Conservation (phyloP, 2,888 invertebrate genomes). For the Tenthredo scrophulariae region DNA sequence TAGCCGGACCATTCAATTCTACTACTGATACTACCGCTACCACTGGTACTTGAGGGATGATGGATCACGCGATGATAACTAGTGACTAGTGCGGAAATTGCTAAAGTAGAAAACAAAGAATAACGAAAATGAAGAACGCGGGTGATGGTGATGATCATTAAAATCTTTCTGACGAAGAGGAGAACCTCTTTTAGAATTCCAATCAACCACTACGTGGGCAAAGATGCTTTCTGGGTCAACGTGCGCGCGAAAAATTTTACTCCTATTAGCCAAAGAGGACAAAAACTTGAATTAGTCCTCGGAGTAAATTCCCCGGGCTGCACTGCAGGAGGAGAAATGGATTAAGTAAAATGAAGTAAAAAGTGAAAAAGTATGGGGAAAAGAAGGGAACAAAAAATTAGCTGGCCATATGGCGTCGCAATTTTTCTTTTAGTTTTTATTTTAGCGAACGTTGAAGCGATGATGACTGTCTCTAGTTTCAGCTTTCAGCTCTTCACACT, state of each 20-base stretch:
- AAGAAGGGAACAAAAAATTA: not conserved
- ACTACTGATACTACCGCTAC: not conserved
- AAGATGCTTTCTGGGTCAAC: not conserved
- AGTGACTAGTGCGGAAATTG: conserved; percentile 13
- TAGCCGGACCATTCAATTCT: not conserved
- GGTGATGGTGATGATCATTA: not conserved
- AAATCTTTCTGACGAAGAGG: not conserved
- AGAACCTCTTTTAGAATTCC: not conserved
- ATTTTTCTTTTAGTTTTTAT: conserved; percentile 21
- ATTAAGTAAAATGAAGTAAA: not conserved
- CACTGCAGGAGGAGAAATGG: not conserved
- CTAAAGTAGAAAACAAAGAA: not conserved
- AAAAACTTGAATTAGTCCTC: not conserved
- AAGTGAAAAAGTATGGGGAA: not conserved
- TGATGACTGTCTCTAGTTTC: conserved; percentile 27
- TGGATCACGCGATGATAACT: conserved; percentile 38
- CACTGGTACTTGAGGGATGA: not conserved
- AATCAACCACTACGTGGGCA: not conserved
- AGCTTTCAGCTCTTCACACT: conserved; percentile 6
- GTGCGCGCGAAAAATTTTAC: not conserved
- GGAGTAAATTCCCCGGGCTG: not conserved
- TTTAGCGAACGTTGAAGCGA: not conserved
- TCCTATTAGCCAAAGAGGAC: not conserved
- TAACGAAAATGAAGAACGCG: not conserved
- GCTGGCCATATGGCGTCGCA: not conserved